A percentile compares a stretch with the other conserved stretches of the same genome.
Evolutionary conservation across 2,888 invertebrate genomes (phyloP).

Genomic region (Oegoconia quadripuncta): DNA sequence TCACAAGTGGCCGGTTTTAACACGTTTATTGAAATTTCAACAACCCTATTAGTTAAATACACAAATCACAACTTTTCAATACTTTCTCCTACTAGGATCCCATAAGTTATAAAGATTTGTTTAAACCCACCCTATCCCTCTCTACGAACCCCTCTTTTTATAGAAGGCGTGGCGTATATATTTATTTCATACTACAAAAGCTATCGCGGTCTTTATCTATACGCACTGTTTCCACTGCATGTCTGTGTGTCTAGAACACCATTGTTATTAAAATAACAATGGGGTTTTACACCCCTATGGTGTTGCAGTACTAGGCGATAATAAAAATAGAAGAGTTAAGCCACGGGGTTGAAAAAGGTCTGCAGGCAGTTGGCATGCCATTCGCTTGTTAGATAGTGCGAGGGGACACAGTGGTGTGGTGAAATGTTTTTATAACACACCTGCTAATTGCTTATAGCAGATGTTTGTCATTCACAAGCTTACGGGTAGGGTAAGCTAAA

Average conservation of each 20-base stretch:
- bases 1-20: too few species aligned
- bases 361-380: conserved; percentile 8
- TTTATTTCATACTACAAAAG: conserved; percentile 16
- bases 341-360: conserved; percentile 20
- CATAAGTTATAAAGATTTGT: conserved; percentile 21
- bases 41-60: not conserved
- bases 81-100: conserved; percentile 25
- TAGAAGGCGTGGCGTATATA: conserved; percentile 1
- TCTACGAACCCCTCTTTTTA: conserved; percentile 3
- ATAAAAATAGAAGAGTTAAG: conserved; percentile 47
- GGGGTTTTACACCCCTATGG: conserved; percentile 53
- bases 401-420: too few species aligned
- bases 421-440: too few species aligned
- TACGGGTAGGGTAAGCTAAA: too few species aligned
- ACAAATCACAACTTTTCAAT: conserved; percentile 12
- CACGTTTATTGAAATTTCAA: too few species aligned
- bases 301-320: conserved; percentile 53
- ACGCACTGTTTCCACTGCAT: conserved; percentile 9
- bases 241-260: conserved; percentile 15
- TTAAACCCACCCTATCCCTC: conserved; percentile 11
- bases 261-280: conserved; percentile 32
- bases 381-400: too few species aligned
- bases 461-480: too few species aligned
- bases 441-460: too few species aligned
- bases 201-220: conserved; percentile 18